Percentiles rank a stretch among this genome's conserved stretches.
Conservation (phyloP, 1,140 invertebrate species). For the Chironomus tepperi region DNA sequence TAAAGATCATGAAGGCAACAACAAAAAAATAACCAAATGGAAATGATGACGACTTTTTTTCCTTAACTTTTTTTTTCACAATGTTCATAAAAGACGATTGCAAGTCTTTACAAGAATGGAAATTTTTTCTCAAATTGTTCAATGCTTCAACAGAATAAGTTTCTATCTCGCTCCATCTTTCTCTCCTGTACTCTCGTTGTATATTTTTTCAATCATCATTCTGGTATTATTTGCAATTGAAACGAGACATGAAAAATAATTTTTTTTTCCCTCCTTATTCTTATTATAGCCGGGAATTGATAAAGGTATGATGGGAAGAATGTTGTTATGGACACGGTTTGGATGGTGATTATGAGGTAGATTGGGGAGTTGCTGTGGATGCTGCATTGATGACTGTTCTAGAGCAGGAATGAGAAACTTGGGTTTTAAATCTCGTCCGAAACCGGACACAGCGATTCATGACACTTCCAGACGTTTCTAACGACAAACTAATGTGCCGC, state of each 20-base stretch:
- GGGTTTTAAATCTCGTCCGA: no score
- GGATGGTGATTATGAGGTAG: no score
- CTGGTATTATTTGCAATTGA: not conserved
- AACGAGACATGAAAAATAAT: not conserved
- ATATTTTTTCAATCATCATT: conserved; percentile 9
- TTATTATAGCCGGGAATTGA: not conserved
- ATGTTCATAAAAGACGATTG: not conserved
- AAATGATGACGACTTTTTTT: conserved; percentile 2
- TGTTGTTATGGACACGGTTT: no score
- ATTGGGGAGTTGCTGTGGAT: no score
- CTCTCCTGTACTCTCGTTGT: not conserved
- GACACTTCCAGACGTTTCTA: no score
- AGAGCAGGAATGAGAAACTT: no score
- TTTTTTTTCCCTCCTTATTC: not conserved
- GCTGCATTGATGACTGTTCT: no score
- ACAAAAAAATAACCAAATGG: not conserved
- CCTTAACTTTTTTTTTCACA: conserved; percentile 3
- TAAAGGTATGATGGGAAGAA: no score
- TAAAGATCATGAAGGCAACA: no score
- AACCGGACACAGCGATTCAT: no score
- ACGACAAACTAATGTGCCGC: no score
- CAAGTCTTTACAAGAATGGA: not conserved
- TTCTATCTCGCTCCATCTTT: not conserved
- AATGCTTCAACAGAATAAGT: no score
- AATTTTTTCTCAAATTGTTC: not conserved